Conservation (phyloP, 2,797 vertebrate genomes). For the Poecilia velifera region DNA sequence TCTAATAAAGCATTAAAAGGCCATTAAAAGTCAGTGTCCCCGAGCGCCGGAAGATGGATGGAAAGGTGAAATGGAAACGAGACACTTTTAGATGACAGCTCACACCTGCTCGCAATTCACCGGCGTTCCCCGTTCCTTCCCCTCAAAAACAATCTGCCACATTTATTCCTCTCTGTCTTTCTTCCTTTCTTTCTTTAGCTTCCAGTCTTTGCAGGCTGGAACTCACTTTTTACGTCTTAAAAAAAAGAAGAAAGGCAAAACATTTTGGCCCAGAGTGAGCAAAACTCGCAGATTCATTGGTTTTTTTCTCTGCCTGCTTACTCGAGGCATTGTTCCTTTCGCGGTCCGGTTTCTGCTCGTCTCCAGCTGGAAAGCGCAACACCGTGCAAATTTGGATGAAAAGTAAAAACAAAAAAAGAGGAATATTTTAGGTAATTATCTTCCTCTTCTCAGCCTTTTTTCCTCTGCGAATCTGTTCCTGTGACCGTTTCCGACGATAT, state of each 20-base stretch:
- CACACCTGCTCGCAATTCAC: slow-evolving; percentile 42
- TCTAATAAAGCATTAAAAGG: slow-evolving; percentile 77
- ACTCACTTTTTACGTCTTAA: slow-evolving; percentile 28
- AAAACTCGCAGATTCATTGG: slow-evolving; percentile 23
- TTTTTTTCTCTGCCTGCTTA: neutral
- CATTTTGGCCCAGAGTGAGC: slow-evolving; percentile 33
- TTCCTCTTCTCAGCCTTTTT: neutral
- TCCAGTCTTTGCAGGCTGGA: slow-evolving; percentile 24
- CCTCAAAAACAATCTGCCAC: slow-evolving; percentile 44
- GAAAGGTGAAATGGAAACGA: slow-evolving; percentile 60
- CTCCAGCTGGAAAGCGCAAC: neutral
- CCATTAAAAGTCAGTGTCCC: slow-evolving; percentile 73
- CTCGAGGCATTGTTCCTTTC: neutral
- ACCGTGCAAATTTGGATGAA: neutral
- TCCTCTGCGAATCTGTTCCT: slow-evolving; percentile 1
- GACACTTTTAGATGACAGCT: slow-evolving; percentile 51
- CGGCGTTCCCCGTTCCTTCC: slow-evolving; percentile 21
- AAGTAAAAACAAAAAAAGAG: neutral
- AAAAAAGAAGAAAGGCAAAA: slow-evolving; percentile 17
- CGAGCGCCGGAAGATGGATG: slow-evolving; percentile 64
- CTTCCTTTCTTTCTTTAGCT: slow-evolving; percentile 20
- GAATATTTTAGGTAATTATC: neutral
- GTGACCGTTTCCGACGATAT: slow-evolving; percentile 1
- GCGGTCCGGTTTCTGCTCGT: neutral
- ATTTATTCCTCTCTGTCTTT: slow-evolving; percentile 33